These are phyloP conservation scores for Pangasius sanitwongsei DNA, from an alignment of 2,797 vertebrate species.

Conservation along the genomic window DNA sequence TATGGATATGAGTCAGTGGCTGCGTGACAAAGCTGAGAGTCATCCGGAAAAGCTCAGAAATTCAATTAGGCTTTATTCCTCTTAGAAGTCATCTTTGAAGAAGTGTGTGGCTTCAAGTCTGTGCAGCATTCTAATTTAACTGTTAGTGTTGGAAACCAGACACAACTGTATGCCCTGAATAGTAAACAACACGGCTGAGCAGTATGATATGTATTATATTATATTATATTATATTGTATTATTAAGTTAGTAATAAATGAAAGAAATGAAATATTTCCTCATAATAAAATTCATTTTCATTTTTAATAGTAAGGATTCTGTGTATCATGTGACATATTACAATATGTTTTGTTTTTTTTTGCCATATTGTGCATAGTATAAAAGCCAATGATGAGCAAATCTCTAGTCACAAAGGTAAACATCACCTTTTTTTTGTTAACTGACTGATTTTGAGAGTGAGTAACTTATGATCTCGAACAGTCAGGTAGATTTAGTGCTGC, in stretches of 20 bases:
- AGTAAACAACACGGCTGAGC: background rate
- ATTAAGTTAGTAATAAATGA: no score
- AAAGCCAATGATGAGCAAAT: no score
- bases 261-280: background rate
- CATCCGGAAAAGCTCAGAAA: conserved; percentile 9
- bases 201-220: background rate
- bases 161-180: no score
- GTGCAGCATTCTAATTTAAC: background rate
- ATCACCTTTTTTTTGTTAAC: background rate
- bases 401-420: background rate
- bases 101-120: background rate
- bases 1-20: conserved; percentile 29
- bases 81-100: conserved; percentile 16
- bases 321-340: background rate
- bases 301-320: background rate
- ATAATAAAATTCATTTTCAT: background rate
- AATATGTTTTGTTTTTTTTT: background rate
- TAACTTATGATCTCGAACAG: background rate
- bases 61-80: background rate
- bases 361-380: background rate
- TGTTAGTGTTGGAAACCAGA: background rate
- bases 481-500: background rate
- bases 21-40: conserved; percentile 26
- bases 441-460: background rate
- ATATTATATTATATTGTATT: background rate